Evolutionary conservation across 2,797 vertebrate genomes (phyloP), one percentile per base, ranked within the genome.

Genomic region (Silurus lanzhouensis): DNA sequence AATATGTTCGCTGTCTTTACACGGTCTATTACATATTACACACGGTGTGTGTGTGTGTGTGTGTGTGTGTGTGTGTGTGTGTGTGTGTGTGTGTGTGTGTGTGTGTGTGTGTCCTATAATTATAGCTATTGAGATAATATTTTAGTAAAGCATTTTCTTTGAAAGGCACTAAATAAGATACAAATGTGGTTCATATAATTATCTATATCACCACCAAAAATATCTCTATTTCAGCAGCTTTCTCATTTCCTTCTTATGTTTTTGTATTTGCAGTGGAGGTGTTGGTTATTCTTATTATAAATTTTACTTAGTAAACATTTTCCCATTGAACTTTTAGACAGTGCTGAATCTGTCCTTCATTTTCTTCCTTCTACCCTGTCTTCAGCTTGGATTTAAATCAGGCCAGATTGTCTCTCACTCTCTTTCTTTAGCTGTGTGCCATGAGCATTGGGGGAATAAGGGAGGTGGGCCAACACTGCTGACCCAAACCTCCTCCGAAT

Each of bases 351-450:
- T 72, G 61, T 58, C 38, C 46, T 82, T 22, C n/a, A 25, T 57
- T 60, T 78, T 67, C 60, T 52, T 58, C 46, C 71, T 61, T 57
- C 25, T 55, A 2, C 44, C 60, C 81, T 80, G 84, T 88, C 79
- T 77, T 63, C 66, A 76, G 81, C 76, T 74, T 64, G 81, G 85
- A 66, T 89, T 80, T 12, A 27, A 78, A 68, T 82, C 77, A 83
- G 67, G 66, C 79, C 85, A 74, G 67, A 71, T 72, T 83, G 31
- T 88, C 85, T 88, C 66, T 84, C 60, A 68, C 19, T 61, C 84
- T 75, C 76, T 89, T 85, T 85, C 44, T 87, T 84, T 15, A 81
- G 84, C 88, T 91, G 89, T 92, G 88, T 92, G 87, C 87, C 75
- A 19, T 81, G 88, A 85, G 83, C 74, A 83, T 86, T 81, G 82